Conservation (phyloP, 1,140 invertebrate species). For the Papilio polyxenes region DNA sequence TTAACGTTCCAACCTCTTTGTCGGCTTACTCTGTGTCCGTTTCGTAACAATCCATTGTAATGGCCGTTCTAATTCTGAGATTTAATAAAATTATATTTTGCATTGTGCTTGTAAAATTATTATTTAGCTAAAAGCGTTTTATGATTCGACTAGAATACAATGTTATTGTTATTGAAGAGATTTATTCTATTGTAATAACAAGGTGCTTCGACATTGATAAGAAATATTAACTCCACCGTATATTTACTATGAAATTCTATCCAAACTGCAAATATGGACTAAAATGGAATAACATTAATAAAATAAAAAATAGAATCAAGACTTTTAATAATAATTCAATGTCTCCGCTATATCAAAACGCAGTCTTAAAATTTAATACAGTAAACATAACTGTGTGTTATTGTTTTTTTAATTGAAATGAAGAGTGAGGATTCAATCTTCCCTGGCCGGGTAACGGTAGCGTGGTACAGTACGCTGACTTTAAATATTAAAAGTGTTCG, state of each 20-base stretch:
- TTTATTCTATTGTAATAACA: constrained; percentile 15
- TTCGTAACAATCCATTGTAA: constrained; percentile 21
- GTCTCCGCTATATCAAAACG: not conserved
- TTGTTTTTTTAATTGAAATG: constrained; percentile 57
- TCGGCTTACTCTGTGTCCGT: not conserved
- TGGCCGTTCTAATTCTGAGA: constrained; percentile 28
- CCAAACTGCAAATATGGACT: not conserved
- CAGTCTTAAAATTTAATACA: not conserved
- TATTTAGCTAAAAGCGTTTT: constrained; percentile 25
- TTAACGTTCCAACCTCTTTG: constrained; percentile 24
- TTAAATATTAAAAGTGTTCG: constrained; percentile 64
- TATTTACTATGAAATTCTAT: not conserved
- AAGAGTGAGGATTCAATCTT: constrained; percentile 76
- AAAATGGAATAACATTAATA: not conserved
- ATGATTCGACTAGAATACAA: constrained; percentile 4
- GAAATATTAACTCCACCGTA: not conserved
- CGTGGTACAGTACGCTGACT: constrained; percentile 64
- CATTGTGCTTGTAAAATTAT: constrained; percentile 13
- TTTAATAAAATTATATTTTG: constrained; percentile 25
- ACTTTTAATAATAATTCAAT: not conserved
- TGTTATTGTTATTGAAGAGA: not conserved
- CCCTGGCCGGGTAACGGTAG: constrained; percentile 63
- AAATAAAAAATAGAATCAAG: not conserved
- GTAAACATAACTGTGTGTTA: not conserved
- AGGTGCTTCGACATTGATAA: not conserved